Conservation (phyloP, 2,797 vertebrate genomes). For the Chrosomus eos region DNA sequence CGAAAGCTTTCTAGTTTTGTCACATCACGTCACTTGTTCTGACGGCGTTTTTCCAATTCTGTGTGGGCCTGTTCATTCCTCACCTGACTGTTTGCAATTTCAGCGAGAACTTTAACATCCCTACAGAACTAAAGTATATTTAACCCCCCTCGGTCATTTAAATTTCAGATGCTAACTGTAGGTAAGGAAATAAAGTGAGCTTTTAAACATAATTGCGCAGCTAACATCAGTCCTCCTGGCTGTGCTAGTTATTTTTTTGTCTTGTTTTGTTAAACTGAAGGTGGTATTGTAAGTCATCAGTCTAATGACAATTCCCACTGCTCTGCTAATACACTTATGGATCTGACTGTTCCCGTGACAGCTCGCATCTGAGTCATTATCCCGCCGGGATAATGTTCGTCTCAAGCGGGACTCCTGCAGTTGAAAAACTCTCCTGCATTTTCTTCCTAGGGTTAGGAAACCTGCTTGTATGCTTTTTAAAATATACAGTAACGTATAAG, state of each 20-base stretch:
- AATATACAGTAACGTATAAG: not conserved
- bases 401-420: conserved; percentile 48
- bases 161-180: conserved; percentile 6
- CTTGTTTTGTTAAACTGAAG: conserved; percentile 39
- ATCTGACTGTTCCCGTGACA: conserved; percentile 49
- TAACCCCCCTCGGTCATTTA: not conserved
- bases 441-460: conserved; percentile 9
- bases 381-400: conserved; percentile 26
- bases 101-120: conserved; percentile 13
- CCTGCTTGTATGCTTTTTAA: not conserved
- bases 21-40: not conserved
- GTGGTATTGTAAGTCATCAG: conserved; percentile 25
- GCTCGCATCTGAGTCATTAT: conserved; percentile 58
- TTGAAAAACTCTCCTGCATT: conserved; percentile 34
- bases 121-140: conserved; percentile 5
- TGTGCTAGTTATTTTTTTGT: conserved; percentile 20
- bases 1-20: not conserved
- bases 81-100: conserved; percentile 32
- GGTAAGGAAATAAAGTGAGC: conserved; percentile 35
- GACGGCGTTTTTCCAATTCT: not conserved
- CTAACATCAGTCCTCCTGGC: not conserved
- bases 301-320: conserved; percentile 44
- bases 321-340: conserved; percentile 53
- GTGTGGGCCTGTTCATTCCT: conserved; percentile 3
- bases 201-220: conserved; percentile 42